Conservation (phyloP, 2,113 vertebrate species). For the Camelus dromedarius region DNA sequence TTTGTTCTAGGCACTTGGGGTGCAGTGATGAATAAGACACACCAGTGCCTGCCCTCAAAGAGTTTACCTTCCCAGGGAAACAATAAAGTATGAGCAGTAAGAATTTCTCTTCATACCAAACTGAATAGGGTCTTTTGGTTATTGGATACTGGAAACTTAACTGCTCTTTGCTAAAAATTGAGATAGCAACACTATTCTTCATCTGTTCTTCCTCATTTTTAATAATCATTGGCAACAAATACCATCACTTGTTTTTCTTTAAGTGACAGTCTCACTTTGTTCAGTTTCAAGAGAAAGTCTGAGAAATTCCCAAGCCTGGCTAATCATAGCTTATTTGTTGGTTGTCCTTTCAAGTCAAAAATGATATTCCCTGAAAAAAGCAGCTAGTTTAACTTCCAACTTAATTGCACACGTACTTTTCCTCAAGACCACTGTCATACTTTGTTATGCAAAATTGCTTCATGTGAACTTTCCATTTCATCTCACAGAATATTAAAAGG, state of each 20-base stretch:
- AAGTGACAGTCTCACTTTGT: neutral
- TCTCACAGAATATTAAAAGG: neutral
- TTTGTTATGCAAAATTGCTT: neutral
- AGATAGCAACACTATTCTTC: neutral
- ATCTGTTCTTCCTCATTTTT: neutral
- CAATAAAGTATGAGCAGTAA: neutral
- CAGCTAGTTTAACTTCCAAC: neutral
- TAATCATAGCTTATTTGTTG: neutral
- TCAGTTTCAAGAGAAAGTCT: neutral
- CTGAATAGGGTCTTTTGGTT: neutral
- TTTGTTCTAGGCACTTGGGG: neutral
- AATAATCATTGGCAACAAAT: neutral
- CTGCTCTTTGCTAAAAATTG: neutral
- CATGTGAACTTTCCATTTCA: neutral
- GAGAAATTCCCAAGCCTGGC: neutral
- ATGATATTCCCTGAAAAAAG: neutral
- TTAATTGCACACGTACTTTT: neutral
- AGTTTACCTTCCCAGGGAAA: neutral
- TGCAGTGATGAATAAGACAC: neutral
- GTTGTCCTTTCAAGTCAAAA: neutral
- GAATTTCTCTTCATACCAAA: neutral
- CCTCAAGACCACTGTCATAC: neutral
- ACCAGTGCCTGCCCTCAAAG: neutral
- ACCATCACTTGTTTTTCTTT: neutral
- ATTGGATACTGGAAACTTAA: neutral